Base-by-base conservation (phyloP, 2,113 vertebrate genomes). In the Datnioides undecimradiatus region DNA sequence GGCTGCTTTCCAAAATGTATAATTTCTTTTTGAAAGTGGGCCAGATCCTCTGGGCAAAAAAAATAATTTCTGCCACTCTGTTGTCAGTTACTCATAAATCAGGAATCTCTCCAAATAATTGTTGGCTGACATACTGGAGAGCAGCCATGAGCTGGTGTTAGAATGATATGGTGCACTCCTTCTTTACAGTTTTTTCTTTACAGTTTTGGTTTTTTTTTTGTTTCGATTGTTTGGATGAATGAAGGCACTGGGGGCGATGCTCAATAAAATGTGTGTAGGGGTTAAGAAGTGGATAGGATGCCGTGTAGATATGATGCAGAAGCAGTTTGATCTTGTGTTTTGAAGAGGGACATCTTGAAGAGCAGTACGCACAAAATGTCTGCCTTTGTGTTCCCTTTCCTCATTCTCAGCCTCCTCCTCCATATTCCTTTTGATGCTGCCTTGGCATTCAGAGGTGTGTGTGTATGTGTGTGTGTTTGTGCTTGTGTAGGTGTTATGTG, bases 111-210 rank as follows among this genome's bases (percentile, higher is more conserved):
- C 70, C 68, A 76, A 88, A 75, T 79, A 57, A 45, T 55, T 33
- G 55, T 64, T 70, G 63, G 69, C 40, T 80, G 90, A 90, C 91
- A 93, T 90, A 36, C 83, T 93, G 92, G 92, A 95, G 92, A 94
- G 93, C 94, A 95, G 93, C 91, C 91, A 82, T 88, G 86, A 93
- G 90, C 92, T 87, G 91, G 91, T 90, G 91, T 88, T 82, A 88
- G 79, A 91, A 95, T 95, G 94, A 91, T 89, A 95, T 95, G 94
- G 91, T 95, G 94, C 93, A 93, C 91, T 93, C 93, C 93, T 82
- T 91, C 82, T 71, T 68, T 13, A 6, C 11, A 52, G 66, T 48
- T 72, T 62, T 29, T 72, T 43, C 59, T 36, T 16, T n/a, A n/a
- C 25, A 49, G 8, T 57, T 65, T 46, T 75, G 82, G 81, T 19